Conservation (phyloP, 2,888 invertebrate species). For the Trachelus troglodyta region DNA sequence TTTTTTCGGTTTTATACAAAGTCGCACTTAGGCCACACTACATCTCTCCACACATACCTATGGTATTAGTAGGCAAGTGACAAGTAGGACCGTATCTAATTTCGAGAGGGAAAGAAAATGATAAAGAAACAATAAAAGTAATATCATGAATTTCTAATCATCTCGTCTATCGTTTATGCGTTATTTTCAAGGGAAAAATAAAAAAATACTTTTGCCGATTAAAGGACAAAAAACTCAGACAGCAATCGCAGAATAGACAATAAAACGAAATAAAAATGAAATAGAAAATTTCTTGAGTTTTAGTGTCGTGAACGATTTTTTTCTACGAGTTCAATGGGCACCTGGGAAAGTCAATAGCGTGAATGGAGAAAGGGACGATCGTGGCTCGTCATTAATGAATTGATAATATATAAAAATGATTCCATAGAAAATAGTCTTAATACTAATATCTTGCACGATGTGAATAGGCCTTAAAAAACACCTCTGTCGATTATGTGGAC, state of each 20-base stretch:
- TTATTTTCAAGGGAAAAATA: background rate
- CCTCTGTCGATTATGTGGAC: background rate
- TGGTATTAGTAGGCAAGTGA: background rate
- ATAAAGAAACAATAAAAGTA: background rate
- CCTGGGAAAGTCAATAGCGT: background rate
- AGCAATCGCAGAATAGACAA: background rate
- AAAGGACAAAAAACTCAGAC: background rate
- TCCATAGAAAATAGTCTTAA: conserved; percentile 33
- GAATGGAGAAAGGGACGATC: background rate
- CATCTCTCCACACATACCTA: background rate
- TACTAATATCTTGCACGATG: conserved; percentile 40
- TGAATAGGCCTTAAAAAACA: conserved; percentile 17
- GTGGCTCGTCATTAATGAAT: background rate
- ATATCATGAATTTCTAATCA: background rate
- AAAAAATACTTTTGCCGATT: background rate
- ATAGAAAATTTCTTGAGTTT: background rate
- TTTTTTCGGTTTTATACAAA: conserved; percentile 38
- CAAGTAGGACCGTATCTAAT: background rate
- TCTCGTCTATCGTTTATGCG: background rate
- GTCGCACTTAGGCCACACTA: conserved; percentile 26
- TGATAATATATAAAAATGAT: conserved; percentile 15
- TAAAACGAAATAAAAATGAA: background rate
- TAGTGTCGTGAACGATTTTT: background rate
- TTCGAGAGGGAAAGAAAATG: background rate
- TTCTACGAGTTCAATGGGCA: background rate